These are phyloP conservation scores for Avahi laniger DNA, from an alignment of 2,797 vertebrate genomes.

Conservation along the genomic window DNA sequence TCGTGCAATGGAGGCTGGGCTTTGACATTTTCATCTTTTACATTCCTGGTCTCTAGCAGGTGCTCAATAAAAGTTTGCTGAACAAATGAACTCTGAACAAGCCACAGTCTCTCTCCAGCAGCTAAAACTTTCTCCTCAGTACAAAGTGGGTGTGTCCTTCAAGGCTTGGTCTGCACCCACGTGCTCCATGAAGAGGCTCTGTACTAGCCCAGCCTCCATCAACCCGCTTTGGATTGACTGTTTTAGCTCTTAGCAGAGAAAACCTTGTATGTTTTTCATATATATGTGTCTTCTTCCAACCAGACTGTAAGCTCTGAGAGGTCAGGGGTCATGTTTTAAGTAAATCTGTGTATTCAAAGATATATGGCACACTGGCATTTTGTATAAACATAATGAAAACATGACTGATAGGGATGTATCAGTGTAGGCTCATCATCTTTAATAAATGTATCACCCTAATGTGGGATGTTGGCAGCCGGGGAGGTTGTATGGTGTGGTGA, in stretches of 20 bases:
- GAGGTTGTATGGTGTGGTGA: neutral
- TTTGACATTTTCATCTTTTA: neutral
- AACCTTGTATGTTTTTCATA: neutral
- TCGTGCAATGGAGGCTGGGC: too few species aligned
- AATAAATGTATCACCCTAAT: neutral
- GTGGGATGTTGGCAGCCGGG: neutral
- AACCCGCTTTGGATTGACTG: neutral
- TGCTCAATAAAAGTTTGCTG: neutral
- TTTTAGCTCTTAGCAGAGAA: neutral
- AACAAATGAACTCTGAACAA: neutral
- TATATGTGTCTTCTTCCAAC: neutral
- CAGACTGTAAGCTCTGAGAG: neutral
- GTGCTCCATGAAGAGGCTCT: neutral
- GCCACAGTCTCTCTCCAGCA: neutral
- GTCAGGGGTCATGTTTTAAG: neutral
- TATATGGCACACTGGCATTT: neutral
- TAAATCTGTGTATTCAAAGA: neutral
- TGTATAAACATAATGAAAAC: neutral
- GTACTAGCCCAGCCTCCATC: too few species aligned
- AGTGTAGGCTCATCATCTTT: neutral
- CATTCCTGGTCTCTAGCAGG: neutral
- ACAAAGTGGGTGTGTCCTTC: neutral
- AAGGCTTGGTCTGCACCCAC: neutral
- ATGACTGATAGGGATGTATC: neutral
- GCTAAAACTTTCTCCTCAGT: neutral